Conservation (phyloP, 2,888 invertebrate species). For the Labia minor region DNA sequence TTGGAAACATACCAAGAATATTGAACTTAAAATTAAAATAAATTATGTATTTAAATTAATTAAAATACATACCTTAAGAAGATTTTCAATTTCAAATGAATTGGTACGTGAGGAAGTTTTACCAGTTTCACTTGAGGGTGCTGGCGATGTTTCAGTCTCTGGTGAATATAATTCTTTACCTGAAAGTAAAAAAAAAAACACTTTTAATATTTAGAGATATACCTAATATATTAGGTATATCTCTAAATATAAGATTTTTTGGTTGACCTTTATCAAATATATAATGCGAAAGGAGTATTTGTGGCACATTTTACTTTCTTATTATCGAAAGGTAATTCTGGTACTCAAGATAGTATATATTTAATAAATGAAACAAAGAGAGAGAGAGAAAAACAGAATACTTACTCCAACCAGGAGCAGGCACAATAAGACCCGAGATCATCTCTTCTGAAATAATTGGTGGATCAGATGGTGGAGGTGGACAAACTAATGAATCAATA, state of each 20-base stretch:
- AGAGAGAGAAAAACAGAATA: too few relatives aligned
- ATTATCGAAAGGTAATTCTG: too few relatives aligned
- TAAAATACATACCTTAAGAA: constrained; percentile 76
- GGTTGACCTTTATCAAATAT: not conserved
- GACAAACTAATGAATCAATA: constrained; percentile 90
- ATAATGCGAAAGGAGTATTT: too few relatives aligned
- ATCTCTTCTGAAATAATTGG: constrained; percentile 89
- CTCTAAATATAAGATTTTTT: constrained; percentile 16
- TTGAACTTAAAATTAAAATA: too few relatives aligned
- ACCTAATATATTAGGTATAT: constrained; percentile 14
- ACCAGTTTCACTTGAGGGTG: constrained; percentile 35
- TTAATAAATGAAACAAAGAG: too few relatives aligned
- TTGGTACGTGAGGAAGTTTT: constrained; percentile 74
- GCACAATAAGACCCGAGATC: constrained; percentile 92
- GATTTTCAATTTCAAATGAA: constrained; percentile 90
- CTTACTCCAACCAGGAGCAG: constrained; percentile 91
- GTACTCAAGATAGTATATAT: too few relatives aligned
- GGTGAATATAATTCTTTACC: constrained; percentile 67
- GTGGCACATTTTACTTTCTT: too few relatives aligned
- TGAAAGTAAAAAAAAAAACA: constrained; percentile 31
- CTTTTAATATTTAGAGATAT: constrained; percentile 4
- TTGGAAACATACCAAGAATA: too few relatives aligned
- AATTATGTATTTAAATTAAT: too few relatives aligned
- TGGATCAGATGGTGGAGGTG: constrained; percentile 89
- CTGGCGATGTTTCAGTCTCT: constrained; percentile 42